A percentile compares a stretch with the other conserved stretches of the same genome.
Conservation (phyloP, 1,140 invertebrate genomes). For the Gonioctena quinquepunctata region DNA sequence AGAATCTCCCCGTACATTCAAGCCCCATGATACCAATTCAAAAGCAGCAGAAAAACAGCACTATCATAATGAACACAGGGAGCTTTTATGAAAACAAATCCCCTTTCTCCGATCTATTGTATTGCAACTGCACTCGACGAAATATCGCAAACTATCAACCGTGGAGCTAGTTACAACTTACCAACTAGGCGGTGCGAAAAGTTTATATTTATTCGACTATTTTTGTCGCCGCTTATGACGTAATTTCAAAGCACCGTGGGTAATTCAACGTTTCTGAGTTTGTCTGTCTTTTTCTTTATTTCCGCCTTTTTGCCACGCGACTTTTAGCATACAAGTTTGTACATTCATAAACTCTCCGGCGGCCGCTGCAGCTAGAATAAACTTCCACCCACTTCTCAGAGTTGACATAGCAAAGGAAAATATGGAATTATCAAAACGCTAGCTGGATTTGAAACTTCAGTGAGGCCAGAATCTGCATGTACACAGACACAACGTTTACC, state of each 20-base stretch:
- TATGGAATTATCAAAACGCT: background rate
- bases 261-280: slow-evolving; percentile 25
- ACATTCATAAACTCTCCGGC: background rate
- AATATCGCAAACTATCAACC: slow-evolving; percentile 28
- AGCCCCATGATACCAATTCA: background rate
- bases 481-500: no score
- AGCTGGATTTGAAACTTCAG: no score
- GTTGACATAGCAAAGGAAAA: background rate
- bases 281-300: background rate
- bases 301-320: background rate
- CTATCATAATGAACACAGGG: background rate
- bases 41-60: background rate
- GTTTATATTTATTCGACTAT: slow-evolving; percentile 35
- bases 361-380: background rate
- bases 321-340: background rate
- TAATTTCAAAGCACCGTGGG: slow-evolving; percentile 24
- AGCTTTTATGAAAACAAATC: background rate
- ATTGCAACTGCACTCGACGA: slow-evolving; percentile 13
- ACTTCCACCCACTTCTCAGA: background rate
- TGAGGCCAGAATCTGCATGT: no score
- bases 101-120: slow-evolving; percentile 9
- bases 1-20: background rate
- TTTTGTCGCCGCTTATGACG: slow-evolving; percentile 29
- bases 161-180: slow-evolving; percentile 28
- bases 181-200: slow-evolving; percentile 23